Conservation (phyloP, 1,140 invertebrate genomes). For the Drosophila cardini region DNA sequence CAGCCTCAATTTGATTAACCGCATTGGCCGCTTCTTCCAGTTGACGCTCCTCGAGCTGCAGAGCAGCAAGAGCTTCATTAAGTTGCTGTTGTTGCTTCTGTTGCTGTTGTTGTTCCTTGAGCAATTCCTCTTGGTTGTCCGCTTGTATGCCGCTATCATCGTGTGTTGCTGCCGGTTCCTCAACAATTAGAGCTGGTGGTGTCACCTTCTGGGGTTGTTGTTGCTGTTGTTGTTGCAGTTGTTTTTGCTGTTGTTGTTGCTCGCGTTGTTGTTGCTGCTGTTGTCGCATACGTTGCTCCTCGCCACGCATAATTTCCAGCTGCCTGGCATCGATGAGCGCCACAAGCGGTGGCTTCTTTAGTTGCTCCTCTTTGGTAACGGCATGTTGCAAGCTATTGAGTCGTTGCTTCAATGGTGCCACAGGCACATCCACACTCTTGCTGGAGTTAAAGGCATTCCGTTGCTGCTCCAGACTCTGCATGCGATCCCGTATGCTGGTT, state of each 20-base stretch:
- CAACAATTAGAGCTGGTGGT: constrained; percentile 63
- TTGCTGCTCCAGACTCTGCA: constrained; percentile 88
- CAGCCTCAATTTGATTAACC: constrained; percentile 81
- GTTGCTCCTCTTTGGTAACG: constrained; percentile 80
- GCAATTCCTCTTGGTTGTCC: constrained; percentile 86
- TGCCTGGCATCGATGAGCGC: constrained; percentile 80
- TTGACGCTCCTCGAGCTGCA: constrained; percentile 76
- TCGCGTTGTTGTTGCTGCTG: constrained; percentile 48
- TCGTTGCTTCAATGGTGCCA: constrained; percentile 80
- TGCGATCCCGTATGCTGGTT: constrained; percentile 87
- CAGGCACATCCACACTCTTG: constrained; percentile 84
- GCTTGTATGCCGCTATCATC: constrained; percentile 94
- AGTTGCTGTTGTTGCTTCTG: constrained; percentile 74
- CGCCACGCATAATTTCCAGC: constrained; percentile 78
- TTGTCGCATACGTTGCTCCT: constrained; percentile 72
- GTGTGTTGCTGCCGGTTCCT: constrained; percentile 83
- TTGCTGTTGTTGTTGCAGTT: constrained; percentile 34
- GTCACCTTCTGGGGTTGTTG: constrained; percentile 23
- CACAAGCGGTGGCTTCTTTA: constrained; percentile 75
- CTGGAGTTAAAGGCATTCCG: constrained; percentile 85
- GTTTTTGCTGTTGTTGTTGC: constrained; percentile 34
- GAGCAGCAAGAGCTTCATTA: constrained; percentile 76
- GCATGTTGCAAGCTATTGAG: constrained; percentile 79
- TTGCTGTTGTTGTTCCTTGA: constrained; percentile 62
- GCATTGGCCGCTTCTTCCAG: constrained; percentile 78